Percentiles rank a stretch among this genome's conserved stretches.
Conservation (phyloP, 2,113 vertebrate species). For the Phalacrocorax brasilianus region DNA sequence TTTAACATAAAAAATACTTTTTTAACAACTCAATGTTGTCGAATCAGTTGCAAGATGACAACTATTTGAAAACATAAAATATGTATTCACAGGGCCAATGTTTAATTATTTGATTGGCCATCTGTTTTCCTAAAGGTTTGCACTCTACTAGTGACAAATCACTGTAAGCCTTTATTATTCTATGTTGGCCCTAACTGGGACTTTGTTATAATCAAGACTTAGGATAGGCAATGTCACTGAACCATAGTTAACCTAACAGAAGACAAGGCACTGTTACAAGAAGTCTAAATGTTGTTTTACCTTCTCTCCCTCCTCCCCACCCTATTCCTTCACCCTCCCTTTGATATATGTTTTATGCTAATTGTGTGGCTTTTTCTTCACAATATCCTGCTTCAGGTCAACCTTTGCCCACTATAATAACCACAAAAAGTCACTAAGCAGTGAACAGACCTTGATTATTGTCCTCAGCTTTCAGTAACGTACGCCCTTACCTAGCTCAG, state of each 20-base stretch:
- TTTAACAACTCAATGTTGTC: constrained; percentile 16
- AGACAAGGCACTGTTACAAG: constrained; percentile 46
- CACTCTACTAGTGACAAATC: background rate
- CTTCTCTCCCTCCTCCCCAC: background rate
- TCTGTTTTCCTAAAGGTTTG: background rate
- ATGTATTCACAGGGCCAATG: background rate
- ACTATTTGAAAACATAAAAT: constrained; percentile 34
- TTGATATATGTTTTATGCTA: constrained; percentile 41
- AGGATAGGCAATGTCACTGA: constrained; percentile 19
- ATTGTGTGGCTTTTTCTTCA: background rate
- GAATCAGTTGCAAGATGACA: background rate
- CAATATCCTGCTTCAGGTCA: constrained; percentile 11
- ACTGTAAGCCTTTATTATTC: background rate
- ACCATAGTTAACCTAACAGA: constrained; percentile 46
- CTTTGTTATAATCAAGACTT: background rate
- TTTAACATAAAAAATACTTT: constrained; percentile 3
- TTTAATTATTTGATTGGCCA: background rate
- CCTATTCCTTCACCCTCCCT: background rate
- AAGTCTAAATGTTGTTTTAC: constrained; percentile 40
- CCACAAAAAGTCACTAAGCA: background rate
- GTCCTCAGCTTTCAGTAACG: background rate
- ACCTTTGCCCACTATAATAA: background rate
- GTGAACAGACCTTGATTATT: background rate
- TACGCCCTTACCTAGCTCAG: background rate
- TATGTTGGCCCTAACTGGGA: background rate